Conservation (phyloP, 2,113 vertebrate genomes). For the Pteronura brasiliensis region DNA sequence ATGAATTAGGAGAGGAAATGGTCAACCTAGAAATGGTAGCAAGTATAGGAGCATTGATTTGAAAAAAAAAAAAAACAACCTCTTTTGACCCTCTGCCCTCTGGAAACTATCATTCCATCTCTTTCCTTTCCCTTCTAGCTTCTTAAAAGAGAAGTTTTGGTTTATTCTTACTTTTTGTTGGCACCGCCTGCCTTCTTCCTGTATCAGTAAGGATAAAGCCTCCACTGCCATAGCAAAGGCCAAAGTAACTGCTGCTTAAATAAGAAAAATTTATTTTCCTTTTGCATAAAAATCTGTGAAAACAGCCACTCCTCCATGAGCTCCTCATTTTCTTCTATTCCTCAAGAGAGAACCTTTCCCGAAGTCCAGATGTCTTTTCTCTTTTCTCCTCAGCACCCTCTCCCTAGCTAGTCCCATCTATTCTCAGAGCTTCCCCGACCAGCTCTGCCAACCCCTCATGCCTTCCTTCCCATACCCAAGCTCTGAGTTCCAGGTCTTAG, state of each 20-base stretch:
- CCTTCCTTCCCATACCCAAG: not conserved
- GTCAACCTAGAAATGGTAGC: not conserved
- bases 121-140: not conserved
- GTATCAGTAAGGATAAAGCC: not conserved
- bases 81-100: not conserved
- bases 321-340: not conserved
- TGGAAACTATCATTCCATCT: not conserved
- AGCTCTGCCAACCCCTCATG: not conserved
- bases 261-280: not conserved
- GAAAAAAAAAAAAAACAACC: not conserved
- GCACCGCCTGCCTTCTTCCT: not conserved
- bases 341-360: not conserved
- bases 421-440: not conserved
- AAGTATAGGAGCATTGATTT: not conserved
- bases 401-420: not conserved
- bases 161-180: not conserved
- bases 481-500: not conserved
- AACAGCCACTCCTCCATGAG: no score
- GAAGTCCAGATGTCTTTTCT: not conserved
- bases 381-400: not conserved
- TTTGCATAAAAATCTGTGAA: not conserved
- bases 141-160: not conserved
- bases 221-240: not conserved
- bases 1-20: not conserved
- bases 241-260: conserved; percentile 3